phyloP scores from a whole-genome alignment of 2,113 vertebrate species.

The Saimiri boliviensis region DNA sequence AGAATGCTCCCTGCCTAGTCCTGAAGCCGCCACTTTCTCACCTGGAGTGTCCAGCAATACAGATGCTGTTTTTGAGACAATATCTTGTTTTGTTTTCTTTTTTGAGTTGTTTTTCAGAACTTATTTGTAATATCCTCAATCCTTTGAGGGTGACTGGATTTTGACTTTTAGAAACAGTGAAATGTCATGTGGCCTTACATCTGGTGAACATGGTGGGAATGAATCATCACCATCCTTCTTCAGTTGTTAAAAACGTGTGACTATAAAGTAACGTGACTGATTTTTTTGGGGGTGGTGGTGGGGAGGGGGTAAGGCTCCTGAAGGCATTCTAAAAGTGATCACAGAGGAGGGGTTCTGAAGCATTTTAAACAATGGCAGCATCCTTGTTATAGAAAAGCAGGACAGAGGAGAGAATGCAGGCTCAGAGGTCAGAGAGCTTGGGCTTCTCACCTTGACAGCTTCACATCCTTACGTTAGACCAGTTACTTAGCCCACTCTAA shows the following conservation, averaged over 20 bases:
- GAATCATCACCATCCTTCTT: slow-evolving; percentile 24
- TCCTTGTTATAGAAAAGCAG: neutral
- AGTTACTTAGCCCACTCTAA: neutral
- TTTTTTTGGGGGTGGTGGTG: too few relatives aligned
- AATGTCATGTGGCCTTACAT: slow-evolving; percentile 63
- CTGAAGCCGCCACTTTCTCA: neutral
- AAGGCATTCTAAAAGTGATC: neutral
- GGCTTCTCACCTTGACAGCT: neutral
- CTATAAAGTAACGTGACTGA: neutral
- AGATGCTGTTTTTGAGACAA: slow-evolving; percentile 30
- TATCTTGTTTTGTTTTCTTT: neutral
- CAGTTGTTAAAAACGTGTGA: slow-evolving; percentile 20
- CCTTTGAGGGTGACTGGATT: slow-evolving; percentile 41
- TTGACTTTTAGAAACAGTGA: slow-evolving; percentile 61
- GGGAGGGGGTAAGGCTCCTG: neutral
- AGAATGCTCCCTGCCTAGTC: too few relatives aligned
- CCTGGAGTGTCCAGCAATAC: neutral
- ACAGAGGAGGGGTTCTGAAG: neutral
- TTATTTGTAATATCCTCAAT: slow-evolving; percentile 49
- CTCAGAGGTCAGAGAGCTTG: neutral
- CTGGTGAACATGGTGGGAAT: slow-evolving; percentile 38
- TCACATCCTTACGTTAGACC: neutral
- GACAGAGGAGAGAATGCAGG: neutral
- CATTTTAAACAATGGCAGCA: neutral
- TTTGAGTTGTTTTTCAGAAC: slow-evolving; percentile 54